A percentile compares a stretch with the other conserved stretches of the same genome.
Conservation (phyloP, 2,113 vertebrate species). For the Tinamus guttatus region DNA sequence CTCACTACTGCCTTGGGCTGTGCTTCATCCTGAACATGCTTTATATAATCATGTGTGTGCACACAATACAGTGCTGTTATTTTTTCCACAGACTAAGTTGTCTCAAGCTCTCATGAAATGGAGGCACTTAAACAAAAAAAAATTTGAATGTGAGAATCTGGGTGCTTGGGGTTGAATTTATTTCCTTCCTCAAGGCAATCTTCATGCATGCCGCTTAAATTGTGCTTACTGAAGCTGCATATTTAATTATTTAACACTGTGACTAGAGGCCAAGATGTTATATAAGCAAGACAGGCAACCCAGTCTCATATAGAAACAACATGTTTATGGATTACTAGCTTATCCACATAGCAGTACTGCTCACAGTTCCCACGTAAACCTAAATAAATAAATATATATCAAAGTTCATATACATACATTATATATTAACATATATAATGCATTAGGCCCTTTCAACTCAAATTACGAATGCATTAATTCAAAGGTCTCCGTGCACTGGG, state of each 20-base stretch:
- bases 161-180: conserved; percentile 63
- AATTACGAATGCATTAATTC: background rate
- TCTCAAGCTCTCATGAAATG: conserved; percentile 6
- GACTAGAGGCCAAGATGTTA: conserved; percentile 69
- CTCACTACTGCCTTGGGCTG: background rate
- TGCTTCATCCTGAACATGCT: background rate
- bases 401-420: background rate
- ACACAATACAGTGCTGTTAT: background rate
- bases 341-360: background rate
- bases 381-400: background rate
- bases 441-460: background rate
- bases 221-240: conserved; percentile 70
- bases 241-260: conserved; percentile 78
- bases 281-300: conserved; percentile 31
- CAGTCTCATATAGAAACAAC: background rate
- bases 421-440: background rate
- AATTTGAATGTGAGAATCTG: conserved; percentile 30
- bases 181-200: conserved; percentile 69
- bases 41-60: background rate
- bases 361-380: background rate
- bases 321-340: conserved; percentile 34
- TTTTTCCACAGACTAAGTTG: background rate
- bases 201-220: conserved; percentile 65
- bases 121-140: no score
- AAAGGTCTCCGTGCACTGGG: background rate